Evolutionary conservation across 2,888 invertebrate species (phyloP), one percentile per base, ranked within the genome.

Genomic region (Acanthosepion lycidas): DNA sequence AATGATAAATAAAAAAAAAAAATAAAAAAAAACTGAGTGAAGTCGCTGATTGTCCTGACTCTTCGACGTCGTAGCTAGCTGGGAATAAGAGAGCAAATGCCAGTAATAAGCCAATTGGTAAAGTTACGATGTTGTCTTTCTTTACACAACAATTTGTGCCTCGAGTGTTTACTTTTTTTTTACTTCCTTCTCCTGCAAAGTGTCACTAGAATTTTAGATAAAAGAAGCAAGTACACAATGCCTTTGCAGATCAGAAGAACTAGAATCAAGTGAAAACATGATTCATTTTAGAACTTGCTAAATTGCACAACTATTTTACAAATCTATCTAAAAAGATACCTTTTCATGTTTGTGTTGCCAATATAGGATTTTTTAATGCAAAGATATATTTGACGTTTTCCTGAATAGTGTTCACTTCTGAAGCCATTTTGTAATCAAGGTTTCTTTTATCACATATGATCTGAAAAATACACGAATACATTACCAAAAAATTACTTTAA

Each of bases 81-180:
- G 28, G 28, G 78, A 78, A 78, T 78, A 78, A 78, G 78, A 78
- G 78, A 78, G 78, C 78, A 78, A 78, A 78, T 78, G 78, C 78
- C 78, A 78, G 78, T 78, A 78, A 78, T 78, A 78, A 78, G n/a
- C n/a, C 78, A 78, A 78, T 78, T 78, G 78, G 78, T 78, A 78
- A 78, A 33, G n/a, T 78, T 78, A 78, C n/a, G 78, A n/a, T 78
- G 78, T 78, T 78, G 78, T n/a, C n/a, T 78, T 78, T 78, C 78
- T 78, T 78, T 78, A 78, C n/a, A n/a, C 78, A 78, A n/a, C 78
- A 78, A 78, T 78, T 78, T 78, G 15, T 33, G 78, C 78, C 78
- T 78, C 78, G 4, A 78, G 78, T 78, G 78, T 78, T 78, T 78
- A 78, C n/a, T n/a, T 78, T 78, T 78, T 78, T n/a, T 78, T 78